A percentile compares a stretch with the other conserved stretches of the same genome.
Conservation (phyloP, 2,888 invertebrate genomes). For the Adelphocoris suturalis region DNA sequence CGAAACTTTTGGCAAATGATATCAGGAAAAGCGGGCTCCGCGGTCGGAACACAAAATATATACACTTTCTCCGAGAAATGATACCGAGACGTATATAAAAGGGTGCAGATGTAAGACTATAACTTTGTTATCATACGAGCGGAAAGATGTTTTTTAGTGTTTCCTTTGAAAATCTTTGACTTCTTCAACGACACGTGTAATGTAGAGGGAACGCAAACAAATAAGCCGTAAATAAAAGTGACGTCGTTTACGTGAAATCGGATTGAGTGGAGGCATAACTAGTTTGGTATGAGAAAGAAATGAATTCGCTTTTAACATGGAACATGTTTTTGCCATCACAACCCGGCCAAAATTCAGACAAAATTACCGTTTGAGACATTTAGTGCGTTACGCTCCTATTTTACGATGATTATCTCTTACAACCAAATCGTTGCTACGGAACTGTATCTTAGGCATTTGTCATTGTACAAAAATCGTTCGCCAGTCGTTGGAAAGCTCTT, state of each 20-base stretch:
- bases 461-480: no score
- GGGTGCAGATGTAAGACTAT: neutral
- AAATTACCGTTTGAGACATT: no score
- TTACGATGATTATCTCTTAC: no score
- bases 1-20: constrained; percentile 35
- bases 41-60: constrained; percentile 31
- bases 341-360: no score
- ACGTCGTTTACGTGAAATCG: neutral
- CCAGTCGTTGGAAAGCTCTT: no score
- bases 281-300: no score
- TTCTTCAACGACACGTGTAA: constrained; percentile 10
- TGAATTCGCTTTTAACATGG: no score
- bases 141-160: constrained; percentile 33
- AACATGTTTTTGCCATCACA: no score
- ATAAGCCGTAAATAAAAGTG: neutral
- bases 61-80: constrained; percentile 13
- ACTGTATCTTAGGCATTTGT: no score
- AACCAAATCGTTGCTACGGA: no score
- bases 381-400: no score
- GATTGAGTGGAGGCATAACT: no score
- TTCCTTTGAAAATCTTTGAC: constrained; percentile 15
- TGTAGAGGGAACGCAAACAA: neutral
- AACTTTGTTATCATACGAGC: constrained; percentile 27
- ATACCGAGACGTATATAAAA: constrained; percentile 10
- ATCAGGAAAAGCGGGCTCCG: constrained; percentile 1